Conservation (phyloP, 2,113 vertebrate species). For the Vireo altiloquus region DNA sequence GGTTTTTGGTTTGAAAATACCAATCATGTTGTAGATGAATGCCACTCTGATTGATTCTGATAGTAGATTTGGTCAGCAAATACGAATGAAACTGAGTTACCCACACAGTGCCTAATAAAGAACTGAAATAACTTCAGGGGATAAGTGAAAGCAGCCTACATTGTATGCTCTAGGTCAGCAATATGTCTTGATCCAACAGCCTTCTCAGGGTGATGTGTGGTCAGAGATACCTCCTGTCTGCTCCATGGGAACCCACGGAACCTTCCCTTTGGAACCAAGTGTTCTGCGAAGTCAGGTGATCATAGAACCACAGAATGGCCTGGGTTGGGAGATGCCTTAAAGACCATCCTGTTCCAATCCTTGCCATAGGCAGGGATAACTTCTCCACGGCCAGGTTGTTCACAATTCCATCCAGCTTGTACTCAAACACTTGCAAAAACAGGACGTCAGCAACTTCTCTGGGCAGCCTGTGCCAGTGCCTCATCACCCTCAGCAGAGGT, state of each 20-base stretch:
- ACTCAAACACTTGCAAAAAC: no score
- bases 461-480: no score
- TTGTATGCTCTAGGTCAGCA: fast-evolving
- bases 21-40: background rate
- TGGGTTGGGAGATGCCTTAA: background rate
- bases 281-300: background rate
- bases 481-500: background rate
- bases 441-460: no score
- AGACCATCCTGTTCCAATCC: fast-evolving
- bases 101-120: fast-evolving
- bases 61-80: background rate
- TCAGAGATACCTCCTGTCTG: background rate
- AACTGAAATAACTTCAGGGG: fast-evolving
- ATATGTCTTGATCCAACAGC: background rate
- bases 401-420: background rate
- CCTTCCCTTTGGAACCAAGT: background rate
- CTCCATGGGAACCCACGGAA: background rate
- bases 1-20: background rate
- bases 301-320: no score
- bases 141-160: background rate
- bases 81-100: background rate
- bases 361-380: background rate
- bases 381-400: background rate
- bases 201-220: background rate
- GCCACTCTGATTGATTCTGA: background rate